Conservation (phyloP, 64 coral and sea anemone genomes). For the Dendronephthya gigantea region DNA sequence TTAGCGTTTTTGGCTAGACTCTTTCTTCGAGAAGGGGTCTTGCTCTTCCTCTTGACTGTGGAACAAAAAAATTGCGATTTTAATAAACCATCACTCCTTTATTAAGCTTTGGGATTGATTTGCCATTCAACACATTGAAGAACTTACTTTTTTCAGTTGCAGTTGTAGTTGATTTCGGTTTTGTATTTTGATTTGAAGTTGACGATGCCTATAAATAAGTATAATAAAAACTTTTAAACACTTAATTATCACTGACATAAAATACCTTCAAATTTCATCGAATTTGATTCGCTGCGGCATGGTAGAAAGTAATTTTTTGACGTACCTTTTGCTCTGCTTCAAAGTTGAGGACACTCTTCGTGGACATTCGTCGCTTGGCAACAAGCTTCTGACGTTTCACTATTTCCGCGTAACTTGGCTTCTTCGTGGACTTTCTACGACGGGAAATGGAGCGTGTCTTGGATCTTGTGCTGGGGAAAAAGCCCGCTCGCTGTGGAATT, state of each 20-base stretch:
- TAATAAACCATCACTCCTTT: not conserved
- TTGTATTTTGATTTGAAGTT: not conserved
- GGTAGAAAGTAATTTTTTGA: not conserved
- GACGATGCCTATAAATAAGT: not conserved
- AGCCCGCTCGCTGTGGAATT: not conserved
- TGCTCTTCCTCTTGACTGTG: not conserved
- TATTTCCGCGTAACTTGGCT: slow-evolving; percentile 92
- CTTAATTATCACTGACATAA: no score
- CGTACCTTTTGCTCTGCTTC: not conserved
- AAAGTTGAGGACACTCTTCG: not conserved
- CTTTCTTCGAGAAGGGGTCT: slow-evolving; percentile 2
- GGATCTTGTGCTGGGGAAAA: not conserved
- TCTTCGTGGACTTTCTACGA: slow-evolving; percentile 54
- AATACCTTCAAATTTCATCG: no score
- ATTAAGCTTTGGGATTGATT: not conserved
- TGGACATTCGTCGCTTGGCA: slow-evolving; percentile 20
- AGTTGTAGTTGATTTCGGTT: not conserved
- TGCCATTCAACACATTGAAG: no score
- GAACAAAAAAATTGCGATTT: not conserved
- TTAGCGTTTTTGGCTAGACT: not conserved
- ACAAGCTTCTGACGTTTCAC: slow-evolving; percentile 67
- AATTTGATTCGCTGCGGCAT: no score
- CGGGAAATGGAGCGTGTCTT: not conserved
- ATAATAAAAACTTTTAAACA: not conserved
- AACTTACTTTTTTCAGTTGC: not conserved